phyloP scores from a whole-genome alignment of 92 coral and sea anemone genomes.

The Nematostella vectensis region DNA sequence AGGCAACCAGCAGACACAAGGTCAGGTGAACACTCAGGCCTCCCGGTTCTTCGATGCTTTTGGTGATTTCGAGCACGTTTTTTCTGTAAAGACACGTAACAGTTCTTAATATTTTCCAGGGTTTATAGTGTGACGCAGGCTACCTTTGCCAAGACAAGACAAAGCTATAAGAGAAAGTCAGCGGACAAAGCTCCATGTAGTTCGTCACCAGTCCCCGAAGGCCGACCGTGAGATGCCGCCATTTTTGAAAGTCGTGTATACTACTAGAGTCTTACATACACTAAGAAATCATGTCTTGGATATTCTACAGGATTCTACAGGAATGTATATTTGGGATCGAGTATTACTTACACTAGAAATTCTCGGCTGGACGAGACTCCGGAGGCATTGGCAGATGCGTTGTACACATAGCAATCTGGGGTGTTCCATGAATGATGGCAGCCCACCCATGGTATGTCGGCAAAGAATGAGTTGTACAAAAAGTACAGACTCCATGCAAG shows the following conservation, averaged over 20 bases:
- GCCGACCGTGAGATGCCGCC: too few relatives aligned
- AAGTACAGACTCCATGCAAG: conserved; percentile 83
- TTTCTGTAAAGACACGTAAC: conserved; percentile 28
- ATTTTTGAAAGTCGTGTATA: too few relatives aligned
- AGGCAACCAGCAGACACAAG: conserved; percentile 74
- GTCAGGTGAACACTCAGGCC: conserved; percentile 53
- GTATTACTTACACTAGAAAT: conserved; percentile 76
- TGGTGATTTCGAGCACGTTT: conserved; percentile 57
- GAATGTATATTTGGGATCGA: too few relatives aligned
- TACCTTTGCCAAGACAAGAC: too few relatives aligned
- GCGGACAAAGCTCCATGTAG: too few relatives aligned
- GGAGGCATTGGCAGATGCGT: conserved; percentile 44
- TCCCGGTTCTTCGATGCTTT: conserved; percentile 80
- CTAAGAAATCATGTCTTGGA: too few relatives aligned
- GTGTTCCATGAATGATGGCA: conserved; percentile 85
- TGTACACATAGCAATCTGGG: conserved; percentile 35
- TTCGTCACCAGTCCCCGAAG: too few relatives aligned
- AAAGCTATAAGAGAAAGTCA: too few relatives aligned
- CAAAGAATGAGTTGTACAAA: conserved; percentile 61
- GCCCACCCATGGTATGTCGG: conserved; percentile 83
- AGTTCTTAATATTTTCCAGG: too few relatives aligned
- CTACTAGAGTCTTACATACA: too few relatives aligned
- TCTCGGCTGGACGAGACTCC: conserved; percentile 77
- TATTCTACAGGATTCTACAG: too few relatives aligned
- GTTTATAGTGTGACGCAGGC: too few relatives aligned